These are phyloP conservation scores for Pseudochirops cupreus DNA, from an alignment of 2,797 vertebrate genomes.

Conservation along the genomic window DNA sequence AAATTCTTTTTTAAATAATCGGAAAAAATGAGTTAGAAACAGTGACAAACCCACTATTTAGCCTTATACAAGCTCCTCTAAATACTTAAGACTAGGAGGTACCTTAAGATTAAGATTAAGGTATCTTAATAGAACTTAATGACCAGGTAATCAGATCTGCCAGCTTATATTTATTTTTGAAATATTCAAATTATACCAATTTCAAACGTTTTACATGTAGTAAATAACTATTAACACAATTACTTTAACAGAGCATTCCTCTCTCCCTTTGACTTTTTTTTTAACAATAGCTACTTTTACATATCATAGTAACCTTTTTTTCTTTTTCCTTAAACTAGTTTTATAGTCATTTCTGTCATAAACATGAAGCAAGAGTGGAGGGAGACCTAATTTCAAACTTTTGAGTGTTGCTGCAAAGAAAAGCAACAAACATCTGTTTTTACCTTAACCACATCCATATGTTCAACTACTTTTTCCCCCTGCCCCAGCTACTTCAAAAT, in stretches of 20 bases:
- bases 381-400: slow-evolving; percentile 84
- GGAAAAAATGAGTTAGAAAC: slow-evolving; percentile 62
- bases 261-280: background rate
- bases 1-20: slow-evolving; percentile 75
- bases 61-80: slow-evolving; percentile 64
- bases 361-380: slow-evolving; percentile 73
- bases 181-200: background rate
- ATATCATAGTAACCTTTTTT: slow-evolving; percentile 25
- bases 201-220: background rate
- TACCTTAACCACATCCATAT: slow-evolving; percentile 87
- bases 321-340: slow-evolving; percentile 78
- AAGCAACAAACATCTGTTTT: slow-evolving; percentile 86
- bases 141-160: background rate
- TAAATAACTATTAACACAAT: background rate
- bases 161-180: background rate
- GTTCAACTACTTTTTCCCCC: slow-evolving; percentile 82
- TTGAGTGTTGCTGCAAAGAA: slow-evolving; percentile 84
- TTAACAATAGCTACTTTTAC: background rate
- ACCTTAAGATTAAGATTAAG: slow-evolving; percentile 52
- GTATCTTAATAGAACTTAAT: slow-evolving; percentile 50
- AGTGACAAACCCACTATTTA: slow-evolving; percentile 75
- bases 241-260: background rate
- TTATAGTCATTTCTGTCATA: slow-evolving; percentile 85
- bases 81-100: slow-evolving; percentile 45
- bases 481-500: slow-evolving; percentile 65